Conservation (phyloP, 2,888 invertebrate genomes). For the Unio delphinus region DNA sequence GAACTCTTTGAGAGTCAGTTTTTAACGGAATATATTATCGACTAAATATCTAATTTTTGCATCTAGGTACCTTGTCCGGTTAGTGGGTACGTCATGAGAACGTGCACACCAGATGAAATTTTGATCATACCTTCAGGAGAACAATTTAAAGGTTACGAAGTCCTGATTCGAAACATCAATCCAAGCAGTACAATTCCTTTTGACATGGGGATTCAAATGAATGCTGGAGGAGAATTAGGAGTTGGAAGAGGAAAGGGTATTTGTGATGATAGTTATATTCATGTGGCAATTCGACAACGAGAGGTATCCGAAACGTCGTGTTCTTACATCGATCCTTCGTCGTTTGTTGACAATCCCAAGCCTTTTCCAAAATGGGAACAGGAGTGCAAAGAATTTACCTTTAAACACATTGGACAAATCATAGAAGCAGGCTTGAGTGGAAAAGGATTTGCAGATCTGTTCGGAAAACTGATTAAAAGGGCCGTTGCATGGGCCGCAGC, state of each 20-base stretch:
- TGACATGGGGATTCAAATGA: constrained; percentile 5
- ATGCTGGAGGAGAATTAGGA: constrained; percentile 15
- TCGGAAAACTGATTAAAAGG: constrained; percentile 9
- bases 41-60: too few relatives aligned
- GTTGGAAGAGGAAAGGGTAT: constrained; percentile 7
- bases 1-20: too few relatives aligned
- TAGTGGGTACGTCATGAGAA: constrained; percentile 16
- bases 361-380: constrained; percentile 43
- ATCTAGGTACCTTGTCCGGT: constrained; percentile 19
- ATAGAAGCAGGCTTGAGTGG: constrained; percentile 17
- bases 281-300: constrained; percentile 36
- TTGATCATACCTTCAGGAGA: constrained; percentile 31
- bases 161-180: constrained; percentile 43
- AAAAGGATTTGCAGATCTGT: constrained; percentile 5
- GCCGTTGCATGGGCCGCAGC: constrained; percentile 3
- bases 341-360: constrained; percentile 39
- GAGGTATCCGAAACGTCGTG: constrained; percentile 17
- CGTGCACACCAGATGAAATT: constrained; percentile 15
- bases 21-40: too few relatives aligned
- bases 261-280: constrained; percentile 34
- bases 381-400: constrained; percentile 45
- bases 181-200: constrained; percentile 6
- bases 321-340: constrained; percentile 45
- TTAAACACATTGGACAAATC: constrained; percentile 28
- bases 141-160: constrained; percentile 33